Evolutionary conservation across 2,113 vertebrate genomes (phyloP).

Genomic region (Oenanthe melanoleuca): DNA sequence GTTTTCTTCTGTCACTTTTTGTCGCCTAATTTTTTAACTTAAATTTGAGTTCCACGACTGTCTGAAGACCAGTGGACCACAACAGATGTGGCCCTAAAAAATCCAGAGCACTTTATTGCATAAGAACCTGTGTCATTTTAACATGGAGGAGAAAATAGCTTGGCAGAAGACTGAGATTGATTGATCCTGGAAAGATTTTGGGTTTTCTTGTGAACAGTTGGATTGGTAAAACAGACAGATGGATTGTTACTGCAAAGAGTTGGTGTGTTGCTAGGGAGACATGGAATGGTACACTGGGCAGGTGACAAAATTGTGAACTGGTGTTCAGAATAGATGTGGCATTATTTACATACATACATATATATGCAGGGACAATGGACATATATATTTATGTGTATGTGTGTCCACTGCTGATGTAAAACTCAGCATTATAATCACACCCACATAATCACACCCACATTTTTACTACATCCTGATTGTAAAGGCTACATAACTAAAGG

Average conservation of each 20-base stretch:
- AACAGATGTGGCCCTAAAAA: not conserved
- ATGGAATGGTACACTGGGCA: not conserved
- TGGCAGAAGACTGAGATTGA: conserved; percentile 23
- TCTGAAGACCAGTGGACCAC: not conserved
- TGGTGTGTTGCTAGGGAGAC: conserved; percentile 51
- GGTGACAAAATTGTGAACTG: not conserved
- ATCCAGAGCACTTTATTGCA: not conserved
- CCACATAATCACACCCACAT: not conserved
- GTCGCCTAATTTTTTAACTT: not conserved
- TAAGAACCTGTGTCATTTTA: conserved; percentile 15
- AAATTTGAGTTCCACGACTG: not conserved
- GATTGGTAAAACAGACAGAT: conserved; percentile 44
- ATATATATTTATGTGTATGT: not conserved
- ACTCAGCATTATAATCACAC: not conserved
- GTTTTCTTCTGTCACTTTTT: not conserved
- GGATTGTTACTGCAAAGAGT: conserved; percentile 14
- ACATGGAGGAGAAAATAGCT: not conserved
- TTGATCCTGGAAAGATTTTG: conserved; percentile 59
- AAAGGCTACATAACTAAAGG: not conserved
- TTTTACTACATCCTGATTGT: not conserved
- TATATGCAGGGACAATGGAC: not conserved
- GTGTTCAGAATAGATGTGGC: not conserved
- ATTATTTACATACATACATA: not conserved
- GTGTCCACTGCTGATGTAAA: not conserved
- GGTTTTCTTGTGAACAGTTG: conserved; percentile 60